Evolutionary conservation across 2,797 vertebrate genomes (phyloP), one percentile per base, ranked within the genome.

Genomic region (Fundulus diaphanus): DNA sequence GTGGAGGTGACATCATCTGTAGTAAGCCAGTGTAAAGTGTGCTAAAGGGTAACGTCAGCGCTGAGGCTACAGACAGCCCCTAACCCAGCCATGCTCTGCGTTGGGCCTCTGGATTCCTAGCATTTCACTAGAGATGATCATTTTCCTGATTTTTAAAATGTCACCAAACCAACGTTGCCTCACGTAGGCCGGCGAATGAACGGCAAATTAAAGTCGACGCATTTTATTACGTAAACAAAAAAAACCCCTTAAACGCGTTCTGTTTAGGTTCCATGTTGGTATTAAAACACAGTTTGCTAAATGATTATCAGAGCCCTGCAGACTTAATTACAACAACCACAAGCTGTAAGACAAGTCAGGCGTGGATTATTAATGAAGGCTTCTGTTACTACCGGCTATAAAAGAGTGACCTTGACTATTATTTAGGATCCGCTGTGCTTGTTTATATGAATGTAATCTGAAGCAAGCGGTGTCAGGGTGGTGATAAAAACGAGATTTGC

Each of bases 291-390:
- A 12, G 54, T 27, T 72, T 57, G 18, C 27, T 52, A 68, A 73
- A 33, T 65, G 24, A 68, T 72, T 46, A 48, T 46, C 24, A n/a
- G 68, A 57, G 13, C 20, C 37, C n/a, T 66, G 27, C 24, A 77
- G 56, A 66, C 33, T 29, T 70, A 69, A 70, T 78, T 68, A 73
- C 13, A 74, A 68, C 51, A 82, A 68, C 67, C 73, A 35, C 46
- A 68, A 63, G 40, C 31, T 80, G 27, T 73, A 73, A 76, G 56
- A 76, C 74, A 72, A 74, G 67, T 77, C 31, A 42, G 73, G 56
- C 35, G 33, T 85, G 20, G 31, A 57, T 86, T 75, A 84, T 82
- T 80, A 68, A 85, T 77, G 52, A 80, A 73, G 57, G 59, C 68
- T 52, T 49, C 63, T 76, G 46, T 78, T 73, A 78, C 65, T 42